A percentile compares a stretch with the other conserved stretches of the same genome.
Evolutionary conservation across 1,140 invertebrate species (phyloP).

Genomic region (Mylabris phalerata): DNA sequence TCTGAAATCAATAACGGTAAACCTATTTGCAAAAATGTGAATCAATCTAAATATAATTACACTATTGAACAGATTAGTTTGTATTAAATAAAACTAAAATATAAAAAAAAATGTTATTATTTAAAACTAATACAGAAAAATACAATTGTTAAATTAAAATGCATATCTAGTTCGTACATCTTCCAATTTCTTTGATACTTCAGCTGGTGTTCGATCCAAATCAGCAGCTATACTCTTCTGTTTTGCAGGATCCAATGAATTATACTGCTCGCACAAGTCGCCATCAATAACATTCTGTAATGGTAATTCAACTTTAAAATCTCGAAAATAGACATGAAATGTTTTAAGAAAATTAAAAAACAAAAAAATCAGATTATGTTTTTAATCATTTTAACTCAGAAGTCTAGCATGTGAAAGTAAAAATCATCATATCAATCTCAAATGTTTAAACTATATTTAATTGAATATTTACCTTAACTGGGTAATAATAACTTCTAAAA

Average conservation of each 20-base stretch:
- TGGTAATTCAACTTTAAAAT: too few relatives aligned
- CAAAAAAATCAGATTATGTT: slow-evolving; percentile 9
- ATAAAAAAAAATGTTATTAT: background rate
- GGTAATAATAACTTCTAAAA: slow-evolving; percentile 95
- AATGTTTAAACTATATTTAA: background rate
- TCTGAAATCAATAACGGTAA: slow-evolving; percentile 38
- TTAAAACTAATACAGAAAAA: background rate
- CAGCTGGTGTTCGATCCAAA: slow-evolving; percentile 87
- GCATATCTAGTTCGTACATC: slow-evolving; percentile 91
- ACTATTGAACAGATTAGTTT: slow-evolving; percentile 31
- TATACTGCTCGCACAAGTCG: slow-evolving; percentile 98
- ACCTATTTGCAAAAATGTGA: slow-evolving; percentile 24
- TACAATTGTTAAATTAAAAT: slow-evolving; percentile 58
- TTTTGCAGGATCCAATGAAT: slow-evolving; percentile 87
- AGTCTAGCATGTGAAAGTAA: slow-evolving; percentile 35
- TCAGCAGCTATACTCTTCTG: slow-evolving; percentile 94
- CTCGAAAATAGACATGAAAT: too few relatives aligned
- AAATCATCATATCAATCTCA: slow-evolving; percentile 21
- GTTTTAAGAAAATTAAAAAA: too few relatives aligned
- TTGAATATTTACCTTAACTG: slow-evolving; percentile 71
- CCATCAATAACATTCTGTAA: slow-evolving; percentile 94
- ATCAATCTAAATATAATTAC: slow-evolving; percentile 25
- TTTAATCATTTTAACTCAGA: slow-evolving; percentile 30
- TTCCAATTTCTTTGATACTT: slow-evolving; percentile 94
- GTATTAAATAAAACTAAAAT: slow-evolving; percentile 17